Evolutionary conservation across 1,140 invertebrate species (phyloP), one percentile per base, ranked within the genome.

Genomic region (Microplitis demolitor): DNA sequence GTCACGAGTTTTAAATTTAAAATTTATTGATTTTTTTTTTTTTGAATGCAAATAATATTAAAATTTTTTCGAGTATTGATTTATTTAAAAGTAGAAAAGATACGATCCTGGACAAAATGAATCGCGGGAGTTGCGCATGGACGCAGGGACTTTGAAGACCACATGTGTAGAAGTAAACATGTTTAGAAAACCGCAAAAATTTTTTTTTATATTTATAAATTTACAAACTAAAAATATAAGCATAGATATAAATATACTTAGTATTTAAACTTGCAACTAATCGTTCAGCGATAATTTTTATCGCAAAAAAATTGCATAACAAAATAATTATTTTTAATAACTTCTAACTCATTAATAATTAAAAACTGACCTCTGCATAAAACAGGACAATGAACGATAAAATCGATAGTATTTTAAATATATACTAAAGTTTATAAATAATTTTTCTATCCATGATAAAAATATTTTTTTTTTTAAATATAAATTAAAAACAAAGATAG

Each of bases 141-240:
- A 56, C 33, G 35, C 13, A 6, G 66, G 33, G 33, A n/a, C 4
- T 67, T 24, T 4, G 50, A 34, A 31, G 16, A 63, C 51, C 54
- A 63, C 54, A 73, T 56, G 71, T 68, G 58, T 13, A 24, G 31
- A 60, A 33, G 56, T 73, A 72, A 72, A 66, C 68, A 70, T 35
- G 6, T 5, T 60, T 9, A 56, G 54, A 54, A 56, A 56, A 37
- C 51, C 50, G 51, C 51, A 68, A 34, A 24, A 24, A 54, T 5
- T 34, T 24, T 13, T 31, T 61, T 16, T 9, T 33, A 13, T 58
- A 51, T n/a, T 53, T 2, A 33, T 24, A 24, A 24, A 0, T 54
- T 56, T 56, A 13, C 11, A 24, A 33, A 13, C n/a, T n/a, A 56
- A 56, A 68, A 14, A n/a, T 31, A 16, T 37, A 11, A 9, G 45